These are phyloP conservation scores for Vanacampus margaritifer DNA, from an alignment of 2,113 vertebrate species.

Conservation along the genomic window DNA sequence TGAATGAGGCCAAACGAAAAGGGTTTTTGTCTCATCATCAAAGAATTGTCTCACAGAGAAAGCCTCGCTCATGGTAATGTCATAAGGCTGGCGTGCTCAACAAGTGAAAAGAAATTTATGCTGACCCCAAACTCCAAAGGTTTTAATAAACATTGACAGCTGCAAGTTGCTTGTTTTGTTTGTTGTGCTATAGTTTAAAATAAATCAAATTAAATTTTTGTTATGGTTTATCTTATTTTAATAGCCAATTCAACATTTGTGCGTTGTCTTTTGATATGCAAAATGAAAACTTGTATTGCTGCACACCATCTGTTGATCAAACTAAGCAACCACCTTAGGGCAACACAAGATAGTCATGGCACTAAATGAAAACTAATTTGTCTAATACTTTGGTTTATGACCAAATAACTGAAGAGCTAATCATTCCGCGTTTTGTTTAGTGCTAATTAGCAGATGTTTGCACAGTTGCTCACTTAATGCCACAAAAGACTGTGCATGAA, in stretches of 20 bases:
- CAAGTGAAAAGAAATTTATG: background rate
- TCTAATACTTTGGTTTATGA: conserved; percentile 5
- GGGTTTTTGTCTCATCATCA: no score
- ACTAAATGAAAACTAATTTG: conserved; percentile 17
- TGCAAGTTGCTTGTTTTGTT: background rate
- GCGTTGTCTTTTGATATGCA: background rate
- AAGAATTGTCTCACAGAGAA: no score
- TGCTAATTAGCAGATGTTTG: conserved; percentile 13
- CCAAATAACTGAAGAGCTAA: conserved; percentile 7
- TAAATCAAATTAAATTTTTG: background rate
- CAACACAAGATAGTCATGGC: conserved; percentile 1
- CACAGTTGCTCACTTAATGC: conserved; percentile 1
- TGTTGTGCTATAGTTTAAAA: background rate
- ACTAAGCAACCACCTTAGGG: conserved; percentile 24
- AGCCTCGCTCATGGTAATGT: background rate
- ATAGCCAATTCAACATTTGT: background rate
- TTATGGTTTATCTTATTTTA: background rate
- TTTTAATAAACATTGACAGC: background rate
- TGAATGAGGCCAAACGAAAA: no score
- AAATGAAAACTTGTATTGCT: conserved; percentile 11
- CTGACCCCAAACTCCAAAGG: background rate
- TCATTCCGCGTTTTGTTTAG: background rate
- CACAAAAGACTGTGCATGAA: background rate
- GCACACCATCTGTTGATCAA: conserved; percentile 19
- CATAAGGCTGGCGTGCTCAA: background rate